These are phyloP conservation scores for Recurvirostra avosetta DNA, from an alignment of 2,113 vertebrate genomes.

Conservation along the genomic window DNA sequence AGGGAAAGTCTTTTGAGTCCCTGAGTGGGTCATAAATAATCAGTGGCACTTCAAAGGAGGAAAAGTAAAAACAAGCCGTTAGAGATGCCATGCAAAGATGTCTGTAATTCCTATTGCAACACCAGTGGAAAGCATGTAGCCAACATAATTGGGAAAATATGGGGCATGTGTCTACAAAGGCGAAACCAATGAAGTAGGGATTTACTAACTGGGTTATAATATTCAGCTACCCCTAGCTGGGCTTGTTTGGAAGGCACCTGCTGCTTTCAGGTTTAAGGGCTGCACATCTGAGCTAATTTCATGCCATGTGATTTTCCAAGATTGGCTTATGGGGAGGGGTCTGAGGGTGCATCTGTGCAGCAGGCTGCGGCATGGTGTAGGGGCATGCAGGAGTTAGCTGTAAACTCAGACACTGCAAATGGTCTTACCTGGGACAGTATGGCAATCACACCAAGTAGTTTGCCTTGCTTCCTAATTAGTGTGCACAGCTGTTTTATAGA, in stretches of 20 bases:
- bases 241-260: neutral
- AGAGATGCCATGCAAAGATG: neutral
- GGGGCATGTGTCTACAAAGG: neutral
- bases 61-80: neutral
- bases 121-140: neutral
- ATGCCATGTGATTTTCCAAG: neutral
- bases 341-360: neutral
- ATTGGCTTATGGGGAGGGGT: neutral
- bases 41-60: neutral
- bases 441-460: neutral
- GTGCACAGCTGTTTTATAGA: neutral
- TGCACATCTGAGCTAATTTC: neutral
- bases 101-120: constrained; percentile 6
- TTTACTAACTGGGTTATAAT: neutral
- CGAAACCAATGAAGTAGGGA: neutral
- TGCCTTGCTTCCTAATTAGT: neutral
- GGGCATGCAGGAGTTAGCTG: neutral
- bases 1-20: constrained; percentile 26
- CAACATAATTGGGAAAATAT: neutral
- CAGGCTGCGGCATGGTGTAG: accelerated
- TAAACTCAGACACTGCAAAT: accelerated
- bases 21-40: constrained; percentile 25
- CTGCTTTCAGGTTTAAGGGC: neutral
- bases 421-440: neutral
- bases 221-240: neutral